Evolutionary conservation across 2,113 vertebrate genomes (phyloP), one percentile per base, ranked within the genome.

Genomic region (Rhinopomastus cyanomelas): DNA sequence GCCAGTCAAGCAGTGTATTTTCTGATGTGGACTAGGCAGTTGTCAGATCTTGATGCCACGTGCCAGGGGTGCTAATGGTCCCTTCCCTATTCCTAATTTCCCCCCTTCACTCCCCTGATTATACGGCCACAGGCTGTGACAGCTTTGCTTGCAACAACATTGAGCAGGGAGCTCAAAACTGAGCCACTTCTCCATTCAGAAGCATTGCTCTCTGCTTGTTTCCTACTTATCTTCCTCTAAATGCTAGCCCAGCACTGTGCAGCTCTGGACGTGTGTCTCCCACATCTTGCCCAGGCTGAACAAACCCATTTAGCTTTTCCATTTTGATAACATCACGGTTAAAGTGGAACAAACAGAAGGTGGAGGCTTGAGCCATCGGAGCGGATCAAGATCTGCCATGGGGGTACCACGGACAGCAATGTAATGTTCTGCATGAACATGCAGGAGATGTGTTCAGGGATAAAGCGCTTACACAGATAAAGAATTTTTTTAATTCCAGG

Each of bases 371-470:
- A 92, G 78, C 57, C 56, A 67, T 19, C 0, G 4, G 69, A 88
- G 75, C 2, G 0, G n/a, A 76, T 94, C 55, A 0, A 73, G 79
- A 37, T 76, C 80, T 79, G 62, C 77, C 30, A 61, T n/a, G 3
- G n/a, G 60, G 83, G 59, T 87, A 22, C 87, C n/a, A 32, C 0
- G 3, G 81, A 92, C 57, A 81, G 27, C 11, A 90, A 72, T 39
- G 42, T 26, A 78, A 72, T 84, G 79, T 90, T 95, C 91, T 39
- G 23, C 85, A 29, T 90, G 81, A 92, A 56, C 0, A 2, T 89
- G 56, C 75, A 95, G 52, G 83, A 90, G 81, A 39, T 82, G 61
- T 88, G 64, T 72, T 79, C 71, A 81, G n/a, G 89, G 81, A 84
- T 92, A 94, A 90, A 62, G 30, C 29, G 20, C 73, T 76, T 81